A percentile compares a stretch with the other conserved stretches of the same genome.
phyloP scores from a whole-genome alignment of 1,140 invertebrate genomes.

The Ceratitis capitata region DNA sequence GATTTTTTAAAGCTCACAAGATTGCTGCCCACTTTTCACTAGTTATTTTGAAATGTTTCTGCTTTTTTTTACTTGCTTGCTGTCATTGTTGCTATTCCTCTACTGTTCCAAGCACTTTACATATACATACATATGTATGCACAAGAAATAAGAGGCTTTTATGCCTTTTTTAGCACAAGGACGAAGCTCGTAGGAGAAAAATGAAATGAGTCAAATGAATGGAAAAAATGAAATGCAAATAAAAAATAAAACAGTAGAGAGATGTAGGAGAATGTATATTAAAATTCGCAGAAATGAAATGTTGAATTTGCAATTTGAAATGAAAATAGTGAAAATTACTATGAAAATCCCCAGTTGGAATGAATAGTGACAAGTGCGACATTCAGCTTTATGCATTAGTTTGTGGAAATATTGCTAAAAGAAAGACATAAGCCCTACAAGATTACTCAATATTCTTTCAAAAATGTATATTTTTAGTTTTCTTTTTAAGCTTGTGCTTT shows the following conservation, averaged over 20 bases:
- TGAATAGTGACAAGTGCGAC: too few species aligned
- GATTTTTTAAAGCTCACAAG: constrained; percentile 28
- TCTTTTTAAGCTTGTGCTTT: too few species aligned
- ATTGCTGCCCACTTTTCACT: background rate
- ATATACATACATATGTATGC: background rate
- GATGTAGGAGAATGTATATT: background rate
- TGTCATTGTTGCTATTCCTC: background rate
- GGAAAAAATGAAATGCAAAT: background rate
- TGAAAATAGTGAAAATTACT: background rate
- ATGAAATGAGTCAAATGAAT: background rate
- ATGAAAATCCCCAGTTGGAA: constrained; percentile 11
- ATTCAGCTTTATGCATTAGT: too few species aligned
- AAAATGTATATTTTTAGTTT: too few species aligned
- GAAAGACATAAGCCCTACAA: too few species aligned
- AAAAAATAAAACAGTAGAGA: background rate
- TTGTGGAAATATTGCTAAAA: too few species aligned
- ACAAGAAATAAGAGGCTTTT: background rate
- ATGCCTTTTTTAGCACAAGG: constrained; percentile 36
- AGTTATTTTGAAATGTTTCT: constrained; percentile 3
- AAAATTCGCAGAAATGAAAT: background rate
- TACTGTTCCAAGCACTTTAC: constrained; percentile 10
- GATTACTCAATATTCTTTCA: too few species aligned
- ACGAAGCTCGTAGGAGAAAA: background rate
- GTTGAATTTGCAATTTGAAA: constrained; percentile 33
- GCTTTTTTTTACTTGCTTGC: background rate